These are phyloP conservation scores for Rhizoglyphus robini DNA, from an alignment of 1,140 invertebrate species.

Conservation along the genomic window DNA sequence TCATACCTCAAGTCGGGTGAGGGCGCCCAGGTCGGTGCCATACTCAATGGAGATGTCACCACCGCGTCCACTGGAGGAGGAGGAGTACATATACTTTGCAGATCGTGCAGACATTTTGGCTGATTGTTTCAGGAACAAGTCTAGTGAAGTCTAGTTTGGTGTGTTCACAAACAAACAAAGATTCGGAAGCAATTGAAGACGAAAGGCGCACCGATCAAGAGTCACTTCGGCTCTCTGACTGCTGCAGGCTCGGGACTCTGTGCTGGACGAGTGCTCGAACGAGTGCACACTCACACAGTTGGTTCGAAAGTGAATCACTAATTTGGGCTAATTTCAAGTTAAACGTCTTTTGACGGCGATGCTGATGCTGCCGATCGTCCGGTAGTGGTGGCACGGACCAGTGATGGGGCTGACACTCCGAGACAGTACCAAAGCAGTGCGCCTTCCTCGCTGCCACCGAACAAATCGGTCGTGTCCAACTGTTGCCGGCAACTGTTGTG, in stretches of 20 bases:
- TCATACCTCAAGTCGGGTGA: constrained; percentile 83
- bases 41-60: constrained; percentile 86
- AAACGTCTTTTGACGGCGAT: neutral
- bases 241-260: neutral
- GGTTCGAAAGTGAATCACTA: neutral
- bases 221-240: neutral
- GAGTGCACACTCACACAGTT: neutral
- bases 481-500: neutral
- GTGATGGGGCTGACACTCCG: neutral
- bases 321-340: neutral
- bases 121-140: too few relatives aligned
- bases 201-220: too few relatives aligned
- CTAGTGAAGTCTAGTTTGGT: too few relatives aligned
- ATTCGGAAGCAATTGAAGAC: too few relatives aligned
- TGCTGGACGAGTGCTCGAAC: neutral
- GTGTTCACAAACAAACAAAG: too few relatives aligned
- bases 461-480: too few relatives aligned
- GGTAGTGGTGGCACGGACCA: neutral
- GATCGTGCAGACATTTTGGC: constrained; percentile 49
- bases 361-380: neutral
- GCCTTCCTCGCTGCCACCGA: too few relatives aligned
- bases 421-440: too few relatives aligned
- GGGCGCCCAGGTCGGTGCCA: constrained; percentile 73
- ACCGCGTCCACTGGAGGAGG: constrained; percentile 50
- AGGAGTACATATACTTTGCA: constrained; percentile 73